These are phyloP conservation scores for Brachylomia viminalis DNA, from an alignment of 2,888 invertebrate genomes.

Conservation along the genomic window DNA sequence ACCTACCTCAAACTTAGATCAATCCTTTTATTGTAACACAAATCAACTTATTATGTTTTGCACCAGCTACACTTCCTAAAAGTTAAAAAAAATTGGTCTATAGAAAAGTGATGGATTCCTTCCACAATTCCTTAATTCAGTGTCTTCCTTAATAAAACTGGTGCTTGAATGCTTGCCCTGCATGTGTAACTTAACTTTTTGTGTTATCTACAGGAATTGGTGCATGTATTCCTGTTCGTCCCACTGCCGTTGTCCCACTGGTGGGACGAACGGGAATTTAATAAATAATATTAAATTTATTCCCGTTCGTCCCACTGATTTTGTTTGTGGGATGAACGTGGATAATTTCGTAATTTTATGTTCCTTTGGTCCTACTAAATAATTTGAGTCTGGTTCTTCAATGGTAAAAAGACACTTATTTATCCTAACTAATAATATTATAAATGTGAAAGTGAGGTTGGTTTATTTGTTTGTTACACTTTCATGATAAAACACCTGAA, in stretches of 20 bases:
- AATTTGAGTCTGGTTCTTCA: no score
- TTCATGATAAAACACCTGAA: no score
- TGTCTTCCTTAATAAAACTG: slow-evolving; percentile 18
- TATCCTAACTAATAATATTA: no score
- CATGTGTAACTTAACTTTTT: slow-evolving; percentile 58
- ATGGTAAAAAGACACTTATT: no score
- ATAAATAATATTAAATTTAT: not conserved
- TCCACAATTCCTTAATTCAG: slow-evolving; percentile 44
- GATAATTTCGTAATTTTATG: not conserved
- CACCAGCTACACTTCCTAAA: not conserved
- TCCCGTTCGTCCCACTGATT: slow-evolving; percentile 1
- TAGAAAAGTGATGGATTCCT: not conserved
- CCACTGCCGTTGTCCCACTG: not conserved
- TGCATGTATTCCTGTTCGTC: slow-evolving; percentile 73
- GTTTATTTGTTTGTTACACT: no score
- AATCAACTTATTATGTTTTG: not conserved
- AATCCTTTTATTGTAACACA: not conserved
- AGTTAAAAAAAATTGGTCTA: not conserved
- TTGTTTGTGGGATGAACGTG: not conserved
- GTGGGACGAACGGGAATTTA: slow-evolving; percentile 70
- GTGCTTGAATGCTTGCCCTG: slow-evolving; percentile 38
- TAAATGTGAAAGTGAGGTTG: no score
- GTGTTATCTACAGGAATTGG: slow-evolving; percentile 93
- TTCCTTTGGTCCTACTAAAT: not conserved
- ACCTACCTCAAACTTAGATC: not conserved